A percentile compares a stretch with the other conserved stretches of the same genome.
These are phyloP conservation scores for Mesocentrotus franciscanus DNA, from an alignment of 53 echinoderm and acorn worm genomes.

Conservation along the genomic window DNA sequence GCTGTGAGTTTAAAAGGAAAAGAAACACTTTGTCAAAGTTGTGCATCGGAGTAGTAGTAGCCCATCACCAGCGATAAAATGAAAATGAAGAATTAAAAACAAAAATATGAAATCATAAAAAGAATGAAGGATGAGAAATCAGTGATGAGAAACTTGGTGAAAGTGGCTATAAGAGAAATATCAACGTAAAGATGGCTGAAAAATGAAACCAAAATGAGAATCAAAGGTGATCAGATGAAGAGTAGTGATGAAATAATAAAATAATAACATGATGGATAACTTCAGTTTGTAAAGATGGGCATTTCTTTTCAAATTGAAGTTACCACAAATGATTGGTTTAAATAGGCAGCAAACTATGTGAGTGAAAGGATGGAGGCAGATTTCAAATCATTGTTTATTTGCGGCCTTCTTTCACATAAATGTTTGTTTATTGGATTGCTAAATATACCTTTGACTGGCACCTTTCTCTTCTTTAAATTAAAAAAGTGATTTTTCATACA, in stretches of 20 bases:
- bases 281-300: neutral
- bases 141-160: conserved; percentile 47
- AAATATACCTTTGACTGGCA: neutral
- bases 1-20: conserved; percentile 49
- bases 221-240: conserved; percentile 21
- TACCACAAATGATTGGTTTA: neutral
- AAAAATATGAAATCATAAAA: conserved; percentile 53
- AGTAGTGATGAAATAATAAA: conserved; percentile 46
- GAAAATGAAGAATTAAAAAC: conserved; percentile 46
- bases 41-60: conserved; percentile 55
- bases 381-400: neutral
- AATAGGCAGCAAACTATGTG: neutral
- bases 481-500: neutral
- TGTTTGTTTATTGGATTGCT: neutral
- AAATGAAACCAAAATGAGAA: neutral
- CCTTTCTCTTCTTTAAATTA: no score
- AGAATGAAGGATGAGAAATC: conserved; percentile 34
- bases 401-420: neutral
- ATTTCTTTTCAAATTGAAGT: conserved; percentile 29
- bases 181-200: conserved; percentile 36
- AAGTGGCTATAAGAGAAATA: conserved; percentile 12
- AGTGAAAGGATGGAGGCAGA: neutral
- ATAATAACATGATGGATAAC: neutral
- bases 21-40: conserved; percentile 50
- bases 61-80: conserved; percentile 54